Conservation (phyloP, 2,113 vertebrate species). For the Desmodus rotundus region DNA sequence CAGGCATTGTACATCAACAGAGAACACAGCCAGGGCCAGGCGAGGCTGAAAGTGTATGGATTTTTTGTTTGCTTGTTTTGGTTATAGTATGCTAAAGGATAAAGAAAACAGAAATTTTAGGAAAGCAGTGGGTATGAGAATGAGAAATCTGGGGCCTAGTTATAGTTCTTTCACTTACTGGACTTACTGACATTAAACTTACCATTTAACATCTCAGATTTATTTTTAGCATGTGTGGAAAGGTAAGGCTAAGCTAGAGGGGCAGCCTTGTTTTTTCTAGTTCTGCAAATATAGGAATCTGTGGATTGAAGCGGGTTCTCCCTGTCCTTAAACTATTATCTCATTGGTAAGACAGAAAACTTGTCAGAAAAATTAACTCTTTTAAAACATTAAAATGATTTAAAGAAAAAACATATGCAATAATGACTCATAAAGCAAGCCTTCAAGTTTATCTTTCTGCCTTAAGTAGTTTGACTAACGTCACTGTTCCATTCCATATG, state of each 20-base stretch:
- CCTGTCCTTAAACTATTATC: not conserved
- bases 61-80: not conserved
- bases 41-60: accelerated
- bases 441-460: not conserved
- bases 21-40: not conserved
- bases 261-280: not conserved
- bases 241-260: not conserved
- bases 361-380: not conserved
- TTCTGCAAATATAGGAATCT: not conserved
- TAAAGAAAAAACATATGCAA: not conserved
- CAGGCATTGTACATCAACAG: not conserved
- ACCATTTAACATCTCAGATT: not conserved
- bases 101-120: not conserved
- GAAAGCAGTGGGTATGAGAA: not conserved
- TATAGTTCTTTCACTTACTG: not conserved
- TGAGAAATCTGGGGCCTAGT: not conserved
- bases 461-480: not conserved
- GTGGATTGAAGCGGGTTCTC: not conserved
- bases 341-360: not conserved
- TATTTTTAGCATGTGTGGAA: not conserved
- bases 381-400: not conserved
- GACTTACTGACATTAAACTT: not conserved
- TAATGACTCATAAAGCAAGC: not conserved
- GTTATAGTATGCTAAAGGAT: not conserved
- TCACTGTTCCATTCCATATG: not conserved